Evolutionary conservation across 2,888 invertebrate species (phyloP), one percentile per base, ranked within the genome.

Genomic region (Conchocele bisecta): DNA sequence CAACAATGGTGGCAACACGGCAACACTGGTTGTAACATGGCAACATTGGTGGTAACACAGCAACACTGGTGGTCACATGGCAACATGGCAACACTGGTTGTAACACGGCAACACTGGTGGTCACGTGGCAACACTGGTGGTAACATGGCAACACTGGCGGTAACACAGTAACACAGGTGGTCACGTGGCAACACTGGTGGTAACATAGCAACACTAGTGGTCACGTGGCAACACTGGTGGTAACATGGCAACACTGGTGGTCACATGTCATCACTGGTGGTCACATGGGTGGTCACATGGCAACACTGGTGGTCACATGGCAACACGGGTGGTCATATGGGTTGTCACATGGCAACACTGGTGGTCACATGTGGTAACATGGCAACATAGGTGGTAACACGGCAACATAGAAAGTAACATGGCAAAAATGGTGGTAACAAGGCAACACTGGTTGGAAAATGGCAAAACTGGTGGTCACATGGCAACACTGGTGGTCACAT

Each of bases 121-220:
- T 41, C 22, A 37, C 37, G 15, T 37, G 15, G 44, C 29, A 51
- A 51, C 17, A 22, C 22, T 22, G 15, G 11, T 20, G 22, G 70
- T 15, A 85, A 81, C n/a, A 37, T 58, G 44, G 44, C 29, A 51
- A 51, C 17, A 22, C 22, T 22, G 48, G 17, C 17, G 20, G n/a
- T 29, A 41, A 26, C 9, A 41, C 20, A 28, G n/a, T 15, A 13
- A 28, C 6, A 26, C 29, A 29, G 37, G 37, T 22, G 17, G 41
- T 20, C 17, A 41, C 41, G 22, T 41, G 22, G 11, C 22, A 41
- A 41, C 41, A 20, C 37, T 6, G 41, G 5, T 22, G 6, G 4
- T 41, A 41, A 41, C 11, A 41, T 41, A 41, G 41, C 41, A 41
- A 41, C 11, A 41, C 15, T 37, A 15, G 15, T 22, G 17, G 41